These are phyloP conservation scores for Sorex fumeus DNA, from an alignment of 2,113 vertebrate genomes.

Conservation along the genomic window DNA sequence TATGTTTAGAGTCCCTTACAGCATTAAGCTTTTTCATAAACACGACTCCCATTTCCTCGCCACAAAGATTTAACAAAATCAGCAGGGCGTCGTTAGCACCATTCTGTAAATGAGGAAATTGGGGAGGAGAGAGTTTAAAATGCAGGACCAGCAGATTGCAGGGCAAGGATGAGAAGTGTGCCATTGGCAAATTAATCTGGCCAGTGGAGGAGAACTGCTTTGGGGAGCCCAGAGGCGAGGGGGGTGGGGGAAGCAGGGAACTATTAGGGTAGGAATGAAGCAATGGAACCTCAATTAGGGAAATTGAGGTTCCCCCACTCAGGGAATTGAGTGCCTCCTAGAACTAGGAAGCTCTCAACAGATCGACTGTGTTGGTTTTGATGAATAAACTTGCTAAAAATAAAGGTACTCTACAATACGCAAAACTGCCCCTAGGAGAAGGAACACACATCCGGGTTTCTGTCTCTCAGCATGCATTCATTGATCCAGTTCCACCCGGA, in stretches of 20 bases:
- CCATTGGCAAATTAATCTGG: not conserved
- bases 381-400: conserved; percentile 26
- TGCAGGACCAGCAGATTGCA: not conserved
- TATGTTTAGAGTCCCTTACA: not conserved
- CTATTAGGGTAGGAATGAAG: not conserved
- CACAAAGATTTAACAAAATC: not conserved
- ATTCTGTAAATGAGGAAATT: not conserved
- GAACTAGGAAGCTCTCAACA: not conserved
- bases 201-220: not conserved
- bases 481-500: not conserved
- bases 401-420: conserved; percentile 3
- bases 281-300: not conserved
- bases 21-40: conserved; percentile 43
- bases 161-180: not conserved
- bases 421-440: not conserved
- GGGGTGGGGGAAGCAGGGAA: not conserved
- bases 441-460: not conserved
- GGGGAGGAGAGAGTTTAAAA: not conserved
- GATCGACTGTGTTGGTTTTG: not conserved
- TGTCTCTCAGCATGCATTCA: not conserved
- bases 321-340: not conserved
- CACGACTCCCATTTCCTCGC: conserved; percentile 16
- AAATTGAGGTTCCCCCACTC: not conserved
- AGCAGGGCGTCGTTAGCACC: conserved; percentile 25
- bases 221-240: not conserved